Percentiles rank a stretch among this genome's conserved stretches.
Evolutionary conservation across 2,113 vertebrate genomes (phyloP).

Genomic region (Lophius piscatorius): DNA sequence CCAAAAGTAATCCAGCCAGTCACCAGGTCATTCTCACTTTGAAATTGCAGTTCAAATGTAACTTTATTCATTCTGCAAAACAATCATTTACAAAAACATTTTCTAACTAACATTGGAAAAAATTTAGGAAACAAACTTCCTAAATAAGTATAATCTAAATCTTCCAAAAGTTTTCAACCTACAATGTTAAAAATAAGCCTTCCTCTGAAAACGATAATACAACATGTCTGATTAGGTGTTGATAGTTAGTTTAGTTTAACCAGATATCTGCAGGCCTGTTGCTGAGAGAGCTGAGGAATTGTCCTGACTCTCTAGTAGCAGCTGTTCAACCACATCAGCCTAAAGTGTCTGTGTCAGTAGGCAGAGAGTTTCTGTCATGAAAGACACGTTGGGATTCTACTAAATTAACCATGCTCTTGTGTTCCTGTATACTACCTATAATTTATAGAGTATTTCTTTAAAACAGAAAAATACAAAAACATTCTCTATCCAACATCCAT

Average conservation of each 20-base stretch:
- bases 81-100: no score
- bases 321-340: slow-evolving; percentile 18
- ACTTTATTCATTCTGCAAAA: no score
- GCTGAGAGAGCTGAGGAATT: background rate
- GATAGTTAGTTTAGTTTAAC: background rate
- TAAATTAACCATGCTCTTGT: slow-evolving; percentile 14
- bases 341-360: slow-evolving; percentile 16
- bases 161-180: no score
- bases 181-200: background rate
- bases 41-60: no score
- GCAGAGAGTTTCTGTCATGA: slow-evolving; percentile 4
- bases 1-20: no score
- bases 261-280: slow-evolving; percentile 4
- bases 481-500: slow-evolving; percentile 28
- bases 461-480: no score
- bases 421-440: no score
- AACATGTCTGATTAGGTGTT: background rate
- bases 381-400: slow-evolving; percentile 12
- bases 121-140: no score
- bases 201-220: background rate
- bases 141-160: no score
- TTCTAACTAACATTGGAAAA: no score
- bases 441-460: no score
- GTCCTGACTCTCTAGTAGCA: slow-evolving; percentile 1
- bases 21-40: no score